A percentile compares a stretch with the other conserved stretches of the same genome.
Evolutionary conservation across 2,888 invertebrate species (phyloP).

Genomic region (Micropterix aruncella): DNA sequence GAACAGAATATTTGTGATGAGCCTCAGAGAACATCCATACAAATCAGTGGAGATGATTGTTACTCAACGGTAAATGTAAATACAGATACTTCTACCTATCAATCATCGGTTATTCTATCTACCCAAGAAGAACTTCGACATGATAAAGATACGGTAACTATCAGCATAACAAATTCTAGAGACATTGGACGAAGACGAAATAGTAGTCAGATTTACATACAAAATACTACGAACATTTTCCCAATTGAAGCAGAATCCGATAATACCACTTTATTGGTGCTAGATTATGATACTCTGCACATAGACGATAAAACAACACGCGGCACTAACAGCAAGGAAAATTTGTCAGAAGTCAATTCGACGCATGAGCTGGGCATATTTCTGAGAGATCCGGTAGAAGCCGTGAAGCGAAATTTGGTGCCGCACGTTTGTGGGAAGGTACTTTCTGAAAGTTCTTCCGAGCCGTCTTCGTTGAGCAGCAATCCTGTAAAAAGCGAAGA

Average conservation of each 20-base stretch:
- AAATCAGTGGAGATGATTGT: slow-evolving; percentile 60
- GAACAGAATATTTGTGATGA: slow-evolving; percentile 28
- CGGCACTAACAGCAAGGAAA: slow-evolving; percentile 11
- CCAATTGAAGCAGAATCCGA: neutral
- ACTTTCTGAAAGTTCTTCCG: slow-evolving; percentile 22
- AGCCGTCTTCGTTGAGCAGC: slow-evolving; percentile 11
- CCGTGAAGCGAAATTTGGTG: slow-evolving; percentile 56
- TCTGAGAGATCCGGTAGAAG: slow-evolving; percentile 60
- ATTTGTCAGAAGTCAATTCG: slow-evolving; percentile 11
- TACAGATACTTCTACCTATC: slow-evolving; percentile 52
- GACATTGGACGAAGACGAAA: slow-evolving; percentile 29
- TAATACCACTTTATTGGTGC: slow-evolving; percentile 9
- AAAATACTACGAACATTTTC: slow-evolving; percentile 11
- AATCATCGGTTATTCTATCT: slow-evolving; percentile 54
- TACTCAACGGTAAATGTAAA: slow-evolving; percentile 63
- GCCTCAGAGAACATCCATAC: slow-evolving; percentile 50
- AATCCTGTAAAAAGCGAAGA: slow-evolving; percentile 12
- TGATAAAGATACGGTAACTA: slow-evolving; percentile 47
- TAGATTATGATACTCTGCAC: slow-evolving; percentile 19
- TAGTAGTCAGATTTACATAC: slow-evolving; percentile 34
- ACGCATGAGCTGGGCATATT: slow-evolving; percentile 19
- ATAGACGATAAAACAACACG: slow-evolving; percentile 16
- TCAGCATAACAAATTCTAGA: slow-evolving; percentile 41
- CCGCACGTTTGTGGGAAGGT: slow-evolving; percentile 63
- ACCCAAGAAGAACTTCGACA: slow-evolving; percentile 17